These are phyloP conservation scores for Rousettus leschenaultii DNA, from an alignment of 2,113 vertebrate species.

Conservation along the genomic window DNA sequence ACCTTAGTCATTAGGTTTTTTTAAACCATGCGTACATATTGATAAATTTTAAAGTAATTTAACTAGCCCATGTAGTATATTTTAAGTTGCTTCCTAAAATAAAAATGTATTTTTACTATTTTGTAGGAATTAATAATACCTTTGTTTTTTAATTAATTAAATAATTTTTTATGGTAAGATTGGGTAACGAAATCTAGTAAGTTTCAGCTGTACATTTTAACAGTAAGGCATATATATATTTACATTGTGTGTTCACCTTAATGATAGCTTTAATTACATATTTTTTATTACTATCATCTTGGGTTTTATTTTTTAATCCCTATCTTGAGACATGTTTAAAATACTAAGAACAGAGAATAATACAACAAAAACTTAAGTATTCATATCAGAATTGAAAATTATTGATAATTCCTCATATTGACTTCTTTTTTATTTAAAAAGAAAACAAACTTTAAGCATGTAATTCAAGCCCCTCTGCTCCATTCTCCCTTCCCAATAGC, in stretches of 20 bases:
- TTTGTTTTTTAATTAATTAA: too few relatives aligned
- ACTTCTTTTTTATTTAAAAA: background rate
- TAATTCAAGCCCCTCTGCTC: background rate
- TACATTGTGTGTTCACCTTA: too few relatives aligned
- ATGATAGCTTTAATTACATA: background rate
- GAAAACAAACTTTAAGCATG: background rate
- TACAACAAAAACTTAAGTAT: background rate
- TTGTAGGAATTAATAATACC: background rate
- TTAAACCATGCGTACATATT: background rate
- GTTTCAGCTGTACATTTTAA: too few relatives aligned
- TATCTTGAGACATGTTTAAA: slow-evolving; percentile 22
- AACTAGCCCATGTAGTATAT: background rate
- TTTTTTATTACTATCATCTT: background rate
- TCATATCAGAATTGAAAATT: slow-evolving; percentile 14
- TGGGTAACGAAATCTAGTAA: too few relatives aligned
- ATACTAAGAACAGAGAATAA: background rate
- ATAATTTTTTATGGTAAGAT: too few relatives aligned
- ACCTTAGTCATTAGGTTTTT: slow-evolving; percentile 10
- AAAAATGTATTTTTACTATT: background rate
- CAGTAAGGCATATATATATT: too few relatives aligned
- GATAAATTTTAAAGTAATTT: background rate
- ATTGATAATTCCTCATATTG: background rate
- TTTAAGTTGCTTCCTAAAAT: background rate
- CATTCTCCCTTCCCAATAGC: background rate
- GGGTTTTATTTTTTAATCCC: background rate